Evolutionary conservation across 2,113 vertebrate genomes (phyloP).

Genomic region (Macquaria ambigua): DNA sequence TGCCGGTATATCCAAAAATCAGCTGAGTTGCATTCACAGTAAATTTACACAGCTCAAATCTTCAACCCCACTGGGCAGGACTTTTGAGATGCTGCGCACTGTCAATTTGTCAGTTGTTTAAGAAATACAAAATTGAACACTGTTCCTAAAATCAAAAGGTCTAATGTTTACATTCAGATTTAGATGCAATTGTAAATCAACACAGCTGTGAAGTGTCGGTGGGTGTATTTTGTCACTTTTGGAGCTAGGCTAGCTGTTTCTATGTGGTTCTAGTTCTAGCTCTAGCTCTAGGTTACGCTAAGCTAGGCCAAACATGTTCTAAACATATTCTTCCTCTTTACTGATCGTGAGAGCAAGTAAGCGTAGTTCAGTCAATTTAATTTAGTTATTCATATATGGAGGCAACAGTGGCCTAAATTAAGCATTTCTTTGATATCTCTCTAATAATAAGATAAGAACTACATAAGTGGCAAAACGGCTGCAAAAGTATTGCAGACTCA

Average conservation of each 20-base stretch:
- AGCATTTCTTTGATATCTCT: not conserved
- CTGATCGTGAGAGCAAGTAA: not conserved
- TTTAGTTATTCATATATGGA: not conserved
- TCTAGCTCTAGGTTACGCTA: no score
- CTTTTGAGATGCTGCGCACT: not conserved
- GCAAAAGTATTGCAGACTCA: not conserved
- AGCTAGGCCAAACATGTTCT: not conserved
- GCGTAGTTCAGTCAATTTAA: not conserved
- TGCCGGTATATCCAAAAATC: not conserved
- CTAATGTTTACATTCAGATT: not conserved
- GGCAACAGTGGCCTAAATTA: not conserved
- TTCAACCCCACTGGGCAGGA: not conserved
- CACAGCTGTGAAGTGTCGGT: not conserved
- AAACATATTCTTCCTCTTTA: not conserved
- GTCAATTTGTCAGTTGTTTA: not conserved
- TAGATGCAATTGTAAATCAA: not conserved
- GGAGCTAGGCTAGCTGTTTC: not conserved
- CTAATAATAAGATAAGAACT: no score
- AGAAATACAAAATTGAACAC: not conserved
- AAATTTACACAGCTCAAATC: not conserved
- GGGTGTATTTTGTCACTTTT: not conserved
- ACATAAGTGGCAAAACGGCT: not conserved
- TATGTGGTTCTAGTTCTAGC: no score
- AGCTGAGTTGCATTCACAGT: not conserved
- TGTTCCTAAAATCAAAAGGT: not conserved